Percentiles rank a stretch among this genome's conserved stretches.
Conservation (phyloP, 2,888 invertebrate genomes). For the Ceraclea dissimilis region DNA sequence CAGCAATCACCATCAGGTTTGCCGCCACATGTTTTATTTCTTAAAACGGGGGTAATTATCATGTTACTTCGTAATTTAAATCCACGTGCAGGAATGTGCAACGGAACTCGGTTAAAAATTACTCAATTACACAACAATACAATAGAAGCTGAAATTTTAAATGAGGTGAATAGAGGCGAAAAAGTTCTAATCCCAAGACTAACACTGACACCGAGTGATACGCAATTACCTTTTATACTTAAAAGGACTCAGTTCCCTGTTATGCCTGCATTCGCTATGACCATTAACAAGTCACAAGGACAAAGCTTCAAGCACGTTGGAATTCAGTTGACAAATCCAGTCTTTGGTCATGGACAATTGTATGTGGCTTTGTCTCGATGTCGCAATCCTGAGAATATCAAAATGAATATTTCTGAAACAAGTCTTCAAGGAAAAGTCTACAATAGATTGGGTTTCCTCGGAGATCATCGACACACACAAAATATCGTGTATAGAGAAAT, state of each 20-base stretch:
- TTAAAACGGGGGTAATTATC: background rate
- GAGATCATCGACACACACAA: too few relatives aligned
- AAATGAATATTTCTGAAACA: background rate
- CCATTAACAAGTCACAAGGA: background rate
- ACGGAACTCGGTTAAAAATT: background rate
- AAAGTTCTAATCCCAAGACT: background rate
- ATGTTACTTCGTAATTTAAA: background rate
- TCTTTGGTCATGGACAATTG: background rate
- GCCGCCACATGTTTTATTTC: background rate
- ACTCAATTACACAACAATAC: background rate
- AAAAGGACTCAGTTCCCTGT: background rate
- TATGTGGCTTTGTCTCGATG: background rate
- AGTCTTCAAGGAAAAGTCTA: too few relatives aligned
- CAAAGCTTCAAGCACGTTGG: background rate
- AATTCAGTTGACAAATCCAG: background rate
- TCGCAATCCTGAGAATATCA: background rate
- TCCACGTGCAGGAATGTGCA: background rate
- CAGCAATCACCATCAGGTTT: background rate
- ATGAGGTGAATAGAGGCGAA: background rate
- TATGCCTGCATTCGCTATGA: background rate
- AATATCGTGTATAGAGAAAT: too few relatives aligned
- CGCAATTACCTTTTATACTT: background rate
- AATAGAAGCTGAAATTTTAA: background rate
- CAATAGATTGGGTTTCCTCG: too few relatives aligned
- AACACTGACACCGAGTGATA: background rate